Base-by-base conservation (phyloP, 2,113 vertebrate species). In the Syngnathoides biaculeatus region DNA sequence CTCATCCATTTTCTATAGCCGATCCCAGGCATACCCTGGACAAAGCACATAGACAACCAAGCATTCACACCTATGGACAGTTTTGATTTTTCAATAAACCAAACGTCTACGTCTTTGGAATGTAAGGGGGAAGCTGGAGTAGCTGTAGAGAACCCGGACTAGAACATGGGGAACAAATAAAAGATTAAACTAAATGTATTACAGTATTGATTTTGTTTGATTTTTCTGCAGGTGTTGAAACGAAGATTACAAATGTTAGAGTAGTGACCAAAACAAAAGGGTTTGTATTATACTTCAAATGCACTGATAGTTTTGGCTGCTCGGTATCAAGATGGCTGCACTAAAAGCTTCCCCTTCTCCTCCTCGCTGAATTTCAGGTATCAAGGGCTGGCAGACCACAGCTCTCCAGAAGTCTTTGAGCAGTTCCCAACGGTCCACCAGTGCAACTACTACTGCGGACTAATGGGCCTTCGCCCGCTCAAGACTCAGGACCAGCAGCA, bases 181-280 rank as follows among this genome's bases (percentile, higher is more conserved):
- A 47, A 47, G 6, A 35, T 35, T 5, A 35, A 35, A 35, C 30
- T 35, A 43, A 15, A 43, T 43, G 8, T 47, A 7, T 47, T 47
- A 19, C 19, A 2, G 47, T 50, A 50, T 50, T 50, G 4, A 56
- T 53, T 24, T 24, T 27, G 53, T 27, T 56, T 56, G 26, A 12
- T 53, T n/a, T 53, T 77, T 65, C 87, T 90, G 65, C 86, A 98
- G 97, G 97, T 72, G 95, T 94, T 77, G 95, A 93, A 75, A 89
- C 89, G 83, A 98, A 95, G 88, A 85, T 98, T 77, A 98, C 96
- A 2, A 94, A 96, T 0, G 88, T 99, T 63, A 87, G 86, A 84
- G 95, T 98, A 1, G 95, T 90, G 56, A 97, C 95, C 78, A 98
- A 94, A 84, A 90, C 94, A 47, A 96, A 93, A 86, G 96, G 96